Percentiles rank a stretch among this genome's conserved stretches.
Evolutionary conservation across 2,797 vertebrate species (phyloP).

Genomic region (Eleutherodactylus coqui): DNA sequence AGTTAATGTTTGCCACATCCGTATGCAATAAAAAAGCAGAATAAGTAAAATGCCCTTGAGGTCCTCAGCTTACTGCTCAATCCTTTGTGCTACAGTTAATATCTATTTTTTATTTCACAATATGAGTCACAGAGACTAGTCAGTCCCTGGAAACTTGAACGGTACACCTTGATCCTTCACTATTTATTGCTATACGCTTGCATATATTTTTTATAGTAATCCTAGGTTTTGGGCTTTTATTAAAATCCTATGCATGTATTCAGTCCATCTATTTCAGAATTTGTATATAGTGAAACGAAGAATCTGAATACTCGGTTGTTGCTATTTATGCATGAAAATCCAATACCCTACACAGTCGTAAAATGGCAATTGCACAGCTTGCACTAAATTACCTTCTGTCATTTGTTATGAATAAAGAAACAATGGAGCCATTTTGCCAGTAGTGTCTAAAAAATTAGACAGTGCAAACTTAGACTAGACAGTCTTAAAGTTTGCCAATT

Average conservation of each 20-base stretch:
- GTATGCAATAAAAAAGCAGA: neutral
- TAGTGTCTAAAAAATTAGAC: too few species aligned
- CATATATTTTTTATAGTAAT: neutral
- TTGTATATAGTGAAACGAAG: neutral
- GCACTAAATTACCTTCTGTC: neutral
- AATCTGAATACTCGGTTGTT: neutral
- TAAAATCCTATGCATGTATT: neutral
- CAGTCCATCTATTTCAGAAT: neutral
- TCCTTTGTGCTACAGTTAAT: neutral
- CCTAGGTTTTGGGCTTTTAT: neutral
- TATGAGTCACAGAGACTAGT: neutral
- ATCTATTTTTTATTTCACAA: neutral
- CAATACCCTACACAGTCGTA: neutral
- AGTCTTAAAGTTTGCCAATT: too few species aligned
- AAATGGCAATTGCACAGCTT: neutral
- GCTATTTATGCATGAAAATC: neutral
- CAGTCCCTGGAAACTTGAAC: neutral
- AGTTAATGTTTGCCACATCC: too few species aligned
- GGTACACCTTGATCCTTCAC: neutral
- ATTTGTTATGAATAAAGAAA: neutral
- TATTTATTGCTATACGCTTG: neutral
- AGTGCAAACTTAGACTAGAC: too few species aligned
- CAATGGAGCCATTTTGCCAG: neutral
- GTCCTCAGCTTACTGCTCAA: neutral
- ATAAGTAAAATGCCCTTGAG: neutral